Conservation (phyloP, 1,140 invertebrate genomes). For the Eufriesea mexicana region DNA sequence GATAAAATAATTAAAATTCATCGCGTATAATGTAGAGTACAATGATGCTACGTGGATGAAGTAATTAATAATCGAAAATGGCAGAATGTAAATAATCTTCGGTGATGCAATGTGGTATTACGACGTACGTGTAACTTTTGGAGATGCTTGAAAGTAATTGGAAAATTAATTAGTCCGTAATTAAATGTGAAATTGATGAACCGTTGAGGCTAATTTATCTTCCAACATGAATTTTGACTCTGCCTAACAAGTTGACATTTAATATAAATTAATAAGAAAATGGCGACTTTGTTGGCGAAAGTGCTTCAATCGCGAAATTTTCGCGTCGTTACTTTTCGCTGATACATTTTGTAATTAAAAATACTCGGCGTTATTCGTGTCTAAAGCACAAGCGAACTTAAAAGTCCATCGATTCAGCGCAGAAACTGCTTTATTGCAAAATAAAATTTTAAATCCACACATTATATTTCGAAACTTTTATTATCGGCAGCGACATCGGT, state of each 20-base stretch:
- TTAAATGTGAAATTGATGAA: slow-evolving; percentile 6
- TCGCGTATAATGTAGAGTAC: no score
- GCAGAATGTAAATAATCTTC: neutral
- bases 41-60: neutral
- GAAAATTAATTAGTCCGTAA: slow-evolving; percentile 15
- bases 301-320: neutral
- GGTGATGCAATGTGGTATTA: neutral
- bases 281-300: neutral
- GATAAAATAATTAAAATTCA: neutral
- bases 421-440: neutral
- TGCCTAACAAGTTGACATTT: neutral
- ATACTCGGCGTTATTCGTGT: neutral
- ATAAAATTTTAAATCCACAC: neutral
- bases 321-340: no score
- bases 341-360: neutral
- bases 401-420: neutral
- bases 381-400: neutral
- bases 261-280: neutral
- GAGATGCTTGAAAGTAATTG: neutral
- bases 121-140: neutral
- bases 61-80: neutral
- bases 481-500: no score
- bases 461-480: no score
- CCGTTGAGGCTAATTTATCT: neutral
- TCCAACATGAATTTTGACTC: neutral